These are phyloP conservation scores for Drosophila micromelanica DNA, from an alignment of 1,140 invertebrate genomes.

Conservation along the genomic window DNA sequence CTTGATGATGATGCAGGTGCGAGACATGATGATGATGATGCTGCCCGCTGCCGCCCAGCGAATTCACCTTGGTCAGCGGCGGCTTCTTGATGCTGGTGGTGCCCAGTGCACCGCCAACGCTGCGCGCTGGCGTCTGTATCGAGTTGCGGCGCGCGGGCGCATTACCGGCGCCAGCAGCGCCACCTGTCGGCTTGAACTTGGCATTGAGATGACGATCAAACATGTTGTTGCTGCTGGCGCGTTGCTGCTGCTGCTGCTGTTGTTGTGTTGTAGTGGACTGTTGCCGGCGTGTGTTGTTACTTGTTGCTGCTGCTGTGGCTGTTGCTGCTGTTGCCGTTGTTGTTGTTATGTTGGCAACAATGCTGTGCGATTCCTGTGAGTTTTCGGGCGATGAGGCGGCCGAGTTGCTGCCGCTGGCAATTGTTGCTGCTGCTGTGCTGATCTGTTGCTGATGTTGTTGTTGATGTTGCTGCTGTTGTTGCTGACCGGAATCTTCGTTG, in stretches of 20 bases:
- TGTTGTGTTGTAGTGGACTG: constrained; percentile 8
- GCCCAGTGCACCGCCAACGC: constrained; percentile 29
- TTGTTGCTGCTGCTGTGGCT: constrained; percentile 25
- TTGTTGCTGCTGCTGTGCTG: constrained; percentile 54
- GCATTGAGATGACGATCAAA: constrained; percentile 71
- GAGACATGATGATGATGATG: constrained; percentile 51
- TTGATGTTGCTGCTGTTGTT: constrained; percentile 74
- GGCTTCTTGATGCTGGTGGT: constrained; percentile 68
- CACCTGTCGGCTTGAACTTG: constrained; percentile 67
- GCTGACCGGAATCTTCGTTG: constrained; percentile 83
- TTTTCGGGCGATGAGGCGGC: constrained; percentile 77
- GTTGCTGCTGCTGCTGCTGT: constrained; percentile 32
- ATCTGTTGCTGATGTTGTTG: constrained; percentile 56
- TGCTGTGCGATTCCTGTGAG: constrained; percentile 66
- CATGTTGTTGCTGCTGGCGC: constrained; percentile 60
- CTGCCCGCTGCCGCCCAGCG: constrained; percentile 54
- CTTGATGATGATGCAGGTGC: constrained; percentile 57
- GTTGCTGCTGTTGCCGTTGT: constrained; percentile 24
- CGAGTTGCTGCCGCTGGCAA: constrained; percentile 64
- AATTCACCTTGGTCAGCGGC: constrained; percentile 73
- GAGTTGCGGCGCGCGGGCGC: constrained; percentile 67
- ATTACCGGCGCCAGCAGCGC: constrained; percentile 34
- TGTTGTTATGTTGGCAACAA: constrained; percentile 39
- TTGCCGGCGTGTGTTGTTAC: constrained; percentile 42
- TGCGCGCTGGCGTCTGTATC: constrained; percentile 61